Evolutionary conservation across 2,797 vertebrate genomes (phyloP).

Genomic region (Argya squamiceps): DNA sequence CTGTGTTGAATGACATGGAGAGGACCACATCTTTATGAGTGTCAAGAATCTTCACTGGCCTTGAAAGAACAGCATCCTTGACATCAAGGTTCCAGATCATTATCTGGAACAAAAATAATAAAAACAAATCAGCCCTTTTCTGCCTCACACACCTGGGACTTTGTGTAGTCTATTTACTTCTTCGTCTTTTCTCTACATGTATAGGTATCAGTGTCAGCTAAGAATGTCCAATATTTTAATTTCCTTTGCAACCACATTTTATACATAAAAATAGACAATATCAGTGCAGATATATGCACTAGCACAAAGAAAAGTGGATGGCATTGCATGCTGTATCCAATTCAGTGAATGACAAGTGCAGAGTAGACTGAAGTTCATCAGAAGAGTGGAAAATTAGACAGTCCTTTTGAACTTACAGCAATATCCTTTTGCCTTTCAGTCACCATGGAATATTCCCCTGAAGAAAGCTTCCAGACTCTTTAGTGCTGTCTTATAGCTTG

Average conservation of each 20-base stretch:
- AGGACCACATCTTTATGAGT: constrained; percentile 87
- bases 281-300: not conserved
- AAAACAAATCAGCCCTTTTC: not conserved
- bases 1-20: constrained; percentile 92
- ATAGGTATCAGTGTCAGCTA: not conserved
- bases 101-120: constrained; percentile 74
- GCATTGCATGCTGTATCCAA: not conserved
- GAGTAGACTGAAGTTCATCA: not conserved
- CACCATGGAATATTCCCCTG: not conserved
- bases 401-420: not conserved
- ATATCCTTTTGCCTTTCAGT: not conserved
- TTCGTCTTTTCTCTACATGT: not conserved
- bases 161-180: not conserved
- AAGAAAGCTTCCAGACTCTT: not conserved
- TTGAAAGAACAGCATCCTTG: constrained; percentile 78
- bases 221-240: not conserved
- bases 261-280: not conserved
- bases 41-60: constrained; percentile 82
- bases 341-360: not conserved
- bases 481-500: not conserved
- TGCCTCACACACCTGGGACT: not conserved
- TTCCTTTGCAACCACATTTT: not conserved
- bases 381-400: not conserved
- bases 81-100: constrained; percentile 93
- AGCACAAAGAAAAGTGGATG: not conserved